Conservation (phyloP, 2,797 vertebrate genomes). For the Sebastes reedi region DNA sequence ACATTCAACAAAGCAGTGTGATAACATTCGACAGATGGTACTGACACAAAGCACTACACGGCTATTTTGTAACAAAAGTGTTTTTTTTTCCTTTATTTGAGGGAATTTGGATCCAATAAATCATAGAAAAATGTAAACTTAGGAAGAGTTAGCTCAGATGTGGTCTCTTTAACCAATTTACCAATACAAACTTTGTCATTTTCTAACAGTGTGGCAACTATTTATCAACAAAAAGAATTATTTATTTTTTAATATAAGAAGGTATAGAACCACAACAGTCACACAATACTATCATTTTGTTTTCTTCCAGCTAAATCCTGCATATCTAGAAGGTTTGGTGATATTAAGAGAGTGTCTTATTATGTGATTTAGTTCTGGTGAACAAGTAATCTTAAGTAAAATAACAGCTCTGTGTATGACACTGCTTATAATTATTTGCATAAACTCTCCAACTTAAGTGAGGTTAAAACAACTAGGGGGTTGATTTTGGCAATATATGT, state of each 20-base stretch:
- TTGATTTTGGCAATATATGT: background rate
- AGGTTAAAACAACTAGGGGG: background rate
- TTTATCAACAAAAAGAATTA: background rate
- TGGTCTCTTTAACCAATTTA: background rate
- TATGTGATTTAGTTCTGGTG: background rate
- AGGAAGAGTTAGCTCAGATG: background rate
- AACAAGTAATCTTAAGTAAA: background rate
- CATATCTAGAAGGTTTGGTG: background rate
- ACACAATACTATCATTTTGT: background rate
- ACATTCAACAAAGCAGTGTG: too few species aligned
- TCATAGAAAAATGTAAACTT: background rate
- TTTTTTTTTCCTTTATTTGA: slow-evolving; percentile 9
- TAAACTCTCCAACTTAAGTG: background rate
- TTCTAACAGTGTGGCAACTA: background rate
- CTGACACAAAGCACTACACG: background rate
- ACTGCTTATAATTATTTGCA: background rate
- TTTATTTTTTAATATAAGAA: background rate
- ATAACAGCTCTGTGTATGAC: background rate
- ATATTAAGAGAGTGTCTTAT: background rate
- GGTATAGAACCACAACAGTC: background rate
- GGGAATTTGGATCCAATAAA: background rate
- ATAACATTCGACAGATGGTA: background rate
- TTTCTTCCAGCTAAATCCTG: background rate
- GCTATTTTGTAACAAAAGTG: background rate
- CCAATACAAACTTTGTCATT: background rate